A percentile compares a stretch with the other conserved stretches of the same genome.
Conservation (phyloP, 2,888 invertebrate genomes). For the Dasypolia templi region DNA sequence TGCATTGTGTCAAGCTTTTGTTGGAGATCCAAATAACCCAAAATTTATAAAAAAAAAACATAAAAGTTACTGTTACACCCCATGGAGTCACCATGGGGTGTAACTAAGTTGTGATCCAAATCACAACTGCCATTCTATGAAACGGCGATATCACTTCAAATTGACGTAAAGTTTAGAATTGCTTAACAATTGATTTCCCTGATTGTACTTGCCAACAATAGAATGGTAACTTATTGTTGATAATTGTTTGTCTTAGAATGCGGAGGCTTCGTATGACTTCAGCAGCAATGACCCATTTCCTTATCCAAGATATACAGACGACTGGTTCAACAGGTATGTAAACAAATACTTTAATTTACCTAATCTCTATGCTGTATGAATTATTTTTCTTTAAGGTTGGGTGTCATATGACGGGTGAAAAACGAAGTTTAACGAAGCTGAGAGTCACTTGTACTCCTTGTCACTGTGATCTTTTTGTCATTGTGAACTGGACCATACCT, state of each 20-base stretch:
- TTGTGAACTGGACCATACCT: not conserved
- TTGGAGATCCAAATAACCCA: too few species aligned
- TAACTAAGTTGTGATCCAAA: not conserved
- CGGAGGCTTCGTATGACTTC: constrained; percentile 99
- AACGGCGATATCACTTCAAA: not conserved
- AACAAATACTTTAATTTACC: not conserved
- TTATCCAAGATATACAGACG: constrained; percentile 99
- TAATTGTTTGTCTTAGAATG: constrained; percentile 93
- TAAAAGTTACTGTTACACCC: too few species aligned
- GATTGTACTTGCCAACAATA: too few species aligned
- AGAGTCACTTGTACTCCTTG: not conserved
- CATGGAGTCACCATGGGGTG: too few species aligned
- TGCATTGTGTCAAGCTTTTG: too few species aligned
- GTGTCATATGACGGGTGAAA: not conserved
- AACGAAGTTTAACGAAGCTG: not conserved
- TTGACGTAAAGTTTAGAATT: too few species aligned
- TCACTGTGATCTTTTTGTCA: not conserved
- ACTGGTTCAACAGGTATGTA: constrained; percentile 99
- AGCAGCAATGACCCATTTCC: constrained; percentile 99
- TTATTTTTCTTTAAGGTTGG: not conserved
- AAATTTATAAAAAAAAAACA: too few species aligned
- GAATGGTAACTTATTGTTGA: not conserved
- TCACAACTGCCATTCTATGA: not conserved
- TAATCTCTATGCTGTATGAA: not conserved
- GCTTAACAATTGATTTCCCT: too few species aligned